Evolutionary conservation across 2,797 vertebrate species (phyloP).

Genomic region (Buphagus erythrorhynchus): DNA sequence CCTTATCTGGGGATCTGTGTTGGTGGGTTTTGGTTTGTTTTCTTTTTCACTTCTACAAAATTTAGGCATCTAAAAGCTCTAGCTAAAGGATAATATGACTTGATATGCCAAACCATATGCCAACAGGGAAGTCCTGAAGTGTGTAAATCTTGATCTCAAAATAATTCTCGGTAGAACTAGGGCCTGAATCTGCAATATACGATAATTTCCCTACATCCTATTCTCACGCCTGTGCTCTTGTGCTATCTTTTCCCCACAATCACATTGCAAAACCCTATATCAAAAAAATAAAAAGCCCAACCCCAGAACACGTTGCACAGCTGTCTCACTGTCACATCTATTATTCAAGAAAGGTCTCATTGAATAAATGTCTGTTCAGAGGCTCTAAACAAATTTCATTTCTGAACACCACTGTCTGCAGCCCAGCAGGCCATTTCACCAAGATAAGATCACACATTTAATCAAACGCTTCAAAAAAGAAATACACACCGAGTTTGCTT

Average conservation of each 20-base stretch:
- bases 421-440: conserved; percentile 72
- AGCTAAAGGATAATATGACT: neutral
- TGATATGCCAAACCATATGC: neutral
- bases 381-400: conserved; percentile 80
- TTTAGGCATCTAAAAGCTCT: neutral
- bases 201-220: neutral
- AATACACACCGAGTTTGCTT: conserved; percentile 72
- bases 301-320: neutral
- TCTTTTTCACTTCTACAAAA: neutral
- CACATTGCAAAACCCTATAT: neutral
- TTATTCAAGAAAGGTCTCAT: conserved; percentile 75
- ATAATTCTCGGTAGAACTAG: neutral
- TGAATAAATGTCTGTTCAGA: conserved; percentile 76
- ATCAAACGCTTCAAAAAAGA: conserved; percentile 75
- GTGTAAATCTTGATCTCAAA: neutral
- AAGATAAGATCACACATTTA: conserved; percentile 78
- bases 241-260: neutral
- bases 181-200: neutral
- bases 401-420: conserved; percentile 71
- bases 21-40: neutral
- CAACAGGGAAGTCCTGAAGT: neutral
- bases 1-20: neutral
- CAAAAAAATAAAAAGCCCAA: neutral
- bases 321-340: conserved; percentile 69
- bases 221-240: neutral